Percentiles rank a stretch among this genome's conserved stretches.
phyloP scores from a whole-genome alignment of 2,888 invertebrate species.

The Epinotia brunnichana region DNA sequence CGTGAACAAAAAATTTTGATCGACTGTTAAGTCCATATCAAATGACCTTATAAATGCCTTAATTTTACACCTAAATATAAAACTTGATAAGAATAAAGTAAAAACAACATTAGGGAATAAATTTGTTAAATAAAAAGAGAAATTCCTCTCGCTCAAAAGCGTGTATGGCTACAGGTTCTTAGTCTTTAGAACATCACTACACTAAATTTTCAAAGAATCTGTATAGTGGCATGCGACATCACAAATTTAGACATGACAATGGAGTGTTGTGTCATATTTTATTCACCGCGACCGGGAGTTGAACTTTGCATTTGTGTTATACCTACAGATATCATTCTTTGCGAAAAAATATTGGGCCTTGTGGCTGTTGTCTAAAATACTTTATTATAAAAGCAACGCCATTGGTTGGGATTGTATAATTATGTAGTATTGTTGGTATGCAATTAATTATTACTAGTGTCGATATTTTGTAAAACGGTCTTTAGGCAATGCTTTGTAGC shows the following conservation, averaged over 20 bases:
- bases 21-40: no score
- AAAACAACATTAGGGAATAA: no score
- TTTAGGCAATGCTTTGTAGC: background rate
- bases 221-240: slow-evolving; percentile 3
- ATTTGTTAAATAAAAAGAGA: no score
- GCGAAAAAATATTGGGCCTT: background rate
- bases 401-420: background rate
- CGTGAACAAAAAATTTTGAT: no score
- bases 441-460: background rate
- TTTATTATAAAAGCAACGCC: background rate
- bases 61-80: no score
- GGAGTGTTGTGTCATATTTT: slow-evolving; percentile 28
- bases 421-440: background rate
- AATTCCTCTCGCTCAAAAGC: no score
- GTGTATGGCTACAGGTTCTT: no score
- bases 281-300: slow-evolving; percentile 22
- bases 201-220: background rate
- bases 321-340: background rate
- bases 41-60: no score
- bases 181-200: background rate
- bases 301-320: slow-evolving; percentile 10
- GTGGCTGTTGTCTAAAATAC: background rate
- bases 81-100: no score
- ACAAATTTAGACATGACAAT: slow-evolving; percentile 28
- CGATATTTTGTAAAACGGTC: background rate